Percentiles rank a stretch among this genome's conserved stretches.
Evolutionary conservation across 1,140 invertebrate genomes (phyloP).

Genomic region (Mamestra configurata): DNA sequence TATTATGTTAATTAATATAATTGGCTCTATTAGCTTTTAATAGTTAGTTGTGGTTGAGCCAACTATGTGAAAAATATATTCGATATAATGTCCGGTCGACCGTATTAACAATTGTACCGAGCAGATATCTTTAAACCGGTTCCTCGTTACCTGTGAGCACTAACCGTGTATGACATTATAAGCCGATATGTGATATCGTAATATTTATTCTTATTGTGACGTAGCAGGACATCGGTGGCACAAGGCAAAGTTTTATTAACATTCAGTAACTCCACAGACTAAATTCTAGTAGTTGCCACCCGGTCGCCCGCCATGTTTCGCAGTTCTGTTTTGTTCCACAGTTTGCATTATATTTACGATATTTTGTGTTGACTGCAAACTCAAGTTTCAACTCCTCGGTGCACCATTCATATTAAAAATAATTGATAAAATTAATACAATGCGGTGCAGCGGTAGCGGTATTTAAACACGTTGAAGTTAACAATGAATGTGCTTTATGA

Average conservation of each 20-base stretch:
- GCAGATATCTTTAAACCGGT: neutral
- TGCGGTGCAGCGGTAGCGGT: constrained; percentile 1
- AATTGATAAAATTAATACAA: constrained; percentile 41
- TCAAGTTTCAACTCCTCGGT: constrained; percentile 36
- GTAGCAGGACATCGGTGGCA: constrained; percentile 50
- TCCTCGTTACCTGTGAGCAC: neutral
- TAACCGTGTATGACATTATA: neutral
- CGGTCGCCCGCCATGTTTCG: constrained; percentile 34
- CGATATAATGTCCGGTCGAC: neutral
- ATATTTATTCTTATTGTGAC: constrained; percentile 52
- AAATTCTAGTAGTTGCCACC: constrained; percentile 55
- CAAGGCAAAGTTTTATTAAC: constrained; percentile 62
- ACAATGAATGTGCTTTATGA: neutral
- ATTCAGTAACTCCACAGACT: constrained; percentile 54
- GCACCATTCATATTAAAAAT: constrained; percentile 37
- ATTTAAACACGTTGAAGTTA: constrained; percentile 8
- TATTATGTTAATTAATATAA: constrained; percentile 33
- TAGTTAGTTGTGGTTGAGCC: neutral
- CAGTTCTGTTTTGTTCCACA: constrained; percentile 52
- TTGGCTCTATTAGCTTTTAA: constrained; percentile 4
- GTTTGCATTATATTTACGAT: constrained; percentile 50
- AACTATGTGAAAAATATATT: neutral
- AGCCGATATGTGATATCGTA: constrained; percentile 42
- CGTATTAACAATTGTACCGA: neutral
- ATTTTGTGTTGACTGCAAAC: constrained; percentile 27